Conservation (phyloP, 1,140 invertebrate genomes). For the Drosophila paulistorum region DNA sequence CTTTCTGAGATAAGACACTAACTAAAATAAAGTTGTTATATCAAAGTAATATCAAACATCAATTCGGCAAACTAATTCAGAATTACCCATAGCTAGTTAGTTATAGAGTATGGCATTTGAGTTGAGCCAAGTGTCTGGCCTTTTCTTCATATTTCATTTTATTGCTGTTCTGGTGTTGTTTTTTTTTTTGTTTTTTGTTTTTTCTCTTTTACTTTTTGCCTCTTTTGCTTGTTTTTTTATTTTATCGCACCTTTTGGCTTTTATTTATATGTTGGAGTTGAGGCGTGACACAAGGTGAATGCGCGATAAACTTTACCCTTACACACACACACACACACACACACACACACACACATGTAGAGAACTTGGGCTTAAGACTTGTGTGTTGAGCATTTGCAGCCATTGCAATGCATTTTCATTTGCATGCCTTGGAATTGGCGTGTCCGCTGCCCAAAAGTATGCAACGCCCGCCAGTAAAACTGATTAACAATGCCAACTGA, state of each 20-base stretch:
- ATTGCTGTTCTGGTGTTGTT: constrained; percentile 29
- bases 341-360: background rate
- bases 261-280: constrained; percentile 27
- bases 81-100: too few relatives aligned
- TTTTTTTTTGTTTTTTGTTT: constrained; percentile 35
- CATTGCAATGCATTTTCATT: constrained; percentile 21
- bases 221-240: constrained; percentile 35
- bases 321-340: background rate
- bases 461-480: constrained; percentile 16
- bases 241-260: constrained; percentile 51
- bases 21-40: too few relatives aligned
- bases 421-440: constrained; percentile 33
- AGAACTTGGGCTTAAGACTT: background rate
- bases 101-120: background rate
- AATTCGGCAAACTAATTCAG: too few relatives aligned
- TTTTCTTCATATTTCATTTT: constrained; percentile 30
- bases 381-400: background rate
- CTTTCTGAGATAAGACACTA: too few relatives aligned
- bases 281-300: constrained; percentile 15
- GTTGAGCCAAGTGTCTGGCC: constrained; percentile 7
- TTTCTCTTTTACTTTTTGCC: constrained; percentile 38
- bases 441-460: constrained; percentile 33
- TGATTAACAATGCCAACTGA: constrained; percentile 7
- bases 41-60: too few relatives aligned
- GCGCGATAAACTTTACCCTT: constrained; percentile 14